Percentiles rank a stretch among this genome's conserved stretches.
phyloP scores from a whole-genome alignment of 2,888 invertebrate genomes.

The Mythimna loreyi region DNA sequence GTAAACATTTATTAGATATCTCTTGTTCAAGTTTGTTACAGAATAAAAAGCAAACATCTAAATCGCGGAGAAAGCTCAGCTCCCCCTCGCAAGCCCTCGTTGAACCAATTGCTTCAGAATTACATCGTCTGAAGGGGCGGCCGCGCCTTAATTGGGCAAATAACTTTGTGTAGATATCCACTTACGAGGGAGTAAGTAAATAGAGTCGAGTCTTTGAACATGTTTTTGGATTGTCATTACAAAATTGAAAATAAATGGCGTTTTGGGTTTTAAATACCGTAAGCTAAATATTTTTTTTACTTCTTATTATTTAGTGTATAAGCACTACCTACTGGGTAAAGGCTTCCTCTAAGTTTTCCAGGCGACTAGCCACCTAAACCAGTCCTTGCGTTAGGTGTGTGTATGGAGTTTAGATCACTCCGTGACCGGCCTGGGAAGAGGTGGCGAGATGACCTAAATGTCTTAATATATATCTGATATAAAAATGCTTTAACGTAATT shows the following conservation, averaged over 20 bases:
- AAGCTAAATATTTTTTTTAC: background rate
- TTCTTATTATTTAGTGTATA: too few species aligned
- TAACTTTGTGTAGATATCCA: constrained; percentile 80
- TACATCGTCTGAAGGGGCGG: constrained; percentile 82
- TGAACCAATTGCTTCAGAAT: constrained; percentile 87
- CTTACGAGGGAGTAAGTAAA: constrained; percentile 74
- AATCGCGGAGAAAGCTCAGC: constrained; percentile 79
- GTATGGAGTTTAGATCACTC: too few species aligned
- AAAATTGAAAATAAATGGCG: constrained; percentile 9
- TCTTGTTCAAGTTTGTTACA: constrained; percentile 33
- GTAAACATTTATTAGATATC: constrained; percentile 20
- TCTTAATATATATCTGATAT: too few species aligned
- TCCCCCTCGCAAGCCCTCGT: constrained; percentile 77
- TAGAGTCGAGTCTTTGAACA: constrained; percentile 62
- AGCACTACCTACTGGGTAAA: too few species aligned
- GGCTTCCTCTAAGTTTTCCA: too few species aligned
- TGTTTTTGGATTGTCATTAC: constrained; percentile 30
- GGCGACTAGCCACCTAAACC: too few species aligned
- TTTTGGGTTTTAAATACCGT: background rate
- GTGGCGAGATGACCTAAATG: too few species aligned
- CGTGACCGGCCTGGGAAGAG: too few species aligned
- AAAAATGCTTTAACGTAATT: too few species aligned
- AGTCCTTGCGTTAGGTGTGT: too few species aligned
- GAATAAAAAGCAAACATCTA: constrained; percentile 62
- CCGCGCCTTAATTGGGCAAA: constrained; percentile 86